phyloP scores from a whole-genome alignment of 2,113 vertebrate species.

The Elgaria multicarinata region DNA sequence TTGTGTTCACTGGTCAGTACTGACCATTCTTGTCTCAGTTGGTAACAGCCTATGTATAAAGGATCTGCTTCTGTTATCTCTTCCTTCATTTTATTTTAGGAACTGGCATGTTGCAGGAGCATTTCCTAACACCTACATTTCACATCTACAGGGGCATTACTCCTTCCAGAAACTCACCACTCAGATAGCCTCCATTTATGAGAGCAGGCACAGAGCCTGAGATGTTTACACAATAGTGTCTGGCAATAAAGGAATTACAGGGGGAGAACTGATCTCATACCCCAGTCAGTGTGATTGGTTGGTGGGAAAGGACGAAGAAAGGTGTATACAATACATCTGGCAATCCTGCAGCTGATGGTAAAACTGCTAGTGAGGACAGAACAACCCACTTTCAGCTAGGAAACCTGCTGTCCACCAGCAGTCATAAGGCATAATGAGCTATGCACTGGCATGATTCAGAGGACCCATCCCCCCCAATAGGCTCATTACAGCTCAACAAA shows the following conservation, averaged over 20 bases:
- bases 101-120: neutral
- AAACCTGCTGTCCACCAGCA: neutral
- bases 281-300: neutral
- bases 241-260: neutral
- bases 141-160: neutral
- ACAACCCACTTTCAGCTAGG: neutral
- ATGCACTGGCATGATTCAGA: neutral
- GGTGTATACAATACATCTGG: neutral
- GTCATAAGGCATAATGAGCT: neutral
- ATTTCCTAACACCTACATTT: neutral
- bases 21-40: slow-evolving; percentile 22
- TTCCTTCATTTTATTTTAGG: slow-evolving; percentile 28
- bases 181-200: neutral
- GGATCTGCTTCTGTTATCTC: slow-evolving; percentile 30
- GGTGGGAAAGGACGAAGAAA: neutral
- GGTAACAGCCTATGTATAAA: slow-evolving; percentile 38
- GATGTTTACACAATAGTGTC: neutral
- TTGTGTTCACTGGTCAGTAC: slow-evolving; percentile 36
- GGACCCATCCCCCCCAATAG: neutral
- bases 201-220: neutral
- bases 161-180: neutral
- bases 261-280: neutral
- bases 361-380: neutral
- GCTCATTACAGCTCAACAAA: neutral
- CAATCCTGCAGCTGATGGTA: neutral